These are phyloP conservation scores for Bathynomus jamesi DNA, from an alignment of 1,140 invertebrate genomes.

Conservation along the genomic window DNA sequence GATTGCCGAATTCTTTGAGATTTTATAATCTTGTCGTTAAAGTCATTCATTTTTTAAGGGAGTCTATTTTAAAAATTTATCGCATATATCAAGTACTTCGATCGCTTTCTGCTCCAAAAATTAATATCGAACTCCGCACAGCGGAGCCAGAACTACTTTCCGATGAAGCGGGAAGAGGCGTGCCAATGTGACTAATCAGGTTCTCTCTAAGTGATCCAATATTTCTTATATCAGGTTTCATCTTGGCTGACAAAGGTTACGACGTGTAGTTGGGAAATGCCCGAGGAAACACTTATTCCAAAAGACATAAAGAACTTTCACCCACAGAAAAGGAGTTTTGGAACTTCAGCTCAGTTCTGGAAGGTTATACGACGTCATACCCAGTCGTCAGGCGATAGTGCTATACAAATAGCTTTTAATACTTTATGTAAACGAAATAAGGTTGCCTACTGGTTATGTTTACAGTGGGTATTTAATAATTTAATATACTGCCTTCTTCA, in stretches of 20 bases:
- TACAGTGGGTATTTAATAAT: neutral
- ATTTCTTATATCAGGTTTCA: conserved; percentile 43
- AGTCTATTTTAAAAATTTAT: too few species aligned
- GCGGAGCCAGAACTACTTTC: too few species aligned
- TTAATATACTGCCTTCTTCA: neutral
- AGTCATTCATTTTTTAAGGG: too few species aligned
- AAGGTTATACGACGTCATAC: too few species aligned
- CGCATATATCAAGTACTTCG: too few species aligned
- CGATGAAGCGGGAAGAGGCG: too few species aligned
- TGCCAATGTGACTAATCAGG: too few species aligned
- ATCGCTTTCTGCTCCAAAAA: too few species aligned
- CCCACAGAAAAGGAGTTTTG: conserved; percentile 38
- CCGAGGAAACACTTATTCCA: conserved; percentile 55
- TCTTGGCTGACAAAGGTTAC: conserved; percentile 61
- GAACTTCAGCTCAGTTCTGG: conserved; percentile 38
- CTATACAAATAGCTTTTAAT: neutral
- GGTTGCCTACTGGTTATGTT: neutral
- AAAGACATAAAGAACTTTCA: conserved; percentile 40
- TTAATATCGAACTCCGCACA: too few species aligned
- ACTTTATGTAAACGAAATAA: neutral
- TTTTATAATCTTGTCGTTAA: too few species aligned
- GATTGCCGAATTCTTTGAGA: too few species aligned
- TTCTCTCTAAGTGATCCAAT: neutral
- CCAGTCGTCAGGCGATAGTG: neutral
- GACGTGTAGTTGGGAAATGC: conserved; percentile 67